phyloP scores from a whole-genome alignment of 2,888 invertebrate genomes.

The Epsilonema sp. region DNA sequence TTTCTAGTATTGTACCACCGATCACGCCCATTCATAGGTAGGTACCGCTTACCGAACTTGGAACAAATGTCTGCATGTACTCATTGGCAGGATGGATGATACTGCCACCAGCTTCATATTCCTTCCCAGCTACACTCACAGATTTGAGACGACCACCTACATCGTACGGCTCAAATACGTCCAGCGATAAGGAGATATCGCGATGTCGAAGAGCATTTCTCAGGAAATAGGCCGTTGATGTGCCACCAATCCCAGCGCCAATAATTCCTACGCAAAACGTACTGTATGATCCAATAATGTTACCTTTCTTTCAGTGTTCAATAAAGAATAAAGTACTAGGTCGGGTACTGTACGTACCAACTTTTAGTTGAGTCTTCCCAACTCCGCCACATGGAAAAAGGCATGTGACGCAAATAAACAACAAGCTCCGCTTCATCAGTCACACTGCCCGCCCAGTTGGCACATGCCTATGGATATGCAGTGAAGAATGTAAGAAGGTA shows the following conservation, averaged over 20 bases:
- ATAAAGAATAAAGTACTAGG: no score
- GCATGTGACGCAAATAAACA: no score
- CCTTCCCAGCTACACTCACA: slow-evolving; percentile 32
- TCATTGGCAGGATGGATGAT: slow-evolving; percentile 41
- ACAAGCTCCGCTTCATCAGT: no score
- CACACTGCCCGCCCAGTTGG: no score
- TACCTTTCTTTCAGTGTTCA: no score
- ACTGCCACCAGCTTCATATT: slow-evolving; percentile 43
- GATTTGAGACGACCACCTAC: slow-evolving; percentile 42
- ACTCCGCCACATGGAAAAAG: no score
- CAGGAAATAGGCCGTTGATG: slow-evolving; percentile 41
- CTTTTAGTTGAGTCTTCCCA: no score
- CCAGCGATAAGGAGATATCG: slow-evolving; percentile 36
- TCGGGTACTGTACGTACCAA: no score
- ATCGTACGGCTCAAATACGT: slow-evolving; percentile 39
- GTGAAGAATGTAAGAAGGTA: no score
- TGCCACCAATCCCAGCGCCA: slow-evolving; percentile 45
- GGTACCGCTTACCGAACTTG: slow-evolving; percentile 14
- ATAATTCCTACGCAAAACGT: slow-evolving; percentile 33
- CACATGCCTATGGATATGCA: no score
- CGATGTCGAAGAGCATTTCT: slow-evolving; percentile 18
- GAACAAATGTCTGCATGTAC: slow-evolving; percentile 40
- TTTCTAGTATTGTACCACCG: no score
- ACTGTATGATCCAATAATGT: not conserved
- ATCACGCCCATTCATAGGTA: no score